These are phyloP conservation scores for Chaitophorus viminalis DNA, from an alignment of 2,888 invertebrate genomes.

Conservation along the genomic window DNA sequence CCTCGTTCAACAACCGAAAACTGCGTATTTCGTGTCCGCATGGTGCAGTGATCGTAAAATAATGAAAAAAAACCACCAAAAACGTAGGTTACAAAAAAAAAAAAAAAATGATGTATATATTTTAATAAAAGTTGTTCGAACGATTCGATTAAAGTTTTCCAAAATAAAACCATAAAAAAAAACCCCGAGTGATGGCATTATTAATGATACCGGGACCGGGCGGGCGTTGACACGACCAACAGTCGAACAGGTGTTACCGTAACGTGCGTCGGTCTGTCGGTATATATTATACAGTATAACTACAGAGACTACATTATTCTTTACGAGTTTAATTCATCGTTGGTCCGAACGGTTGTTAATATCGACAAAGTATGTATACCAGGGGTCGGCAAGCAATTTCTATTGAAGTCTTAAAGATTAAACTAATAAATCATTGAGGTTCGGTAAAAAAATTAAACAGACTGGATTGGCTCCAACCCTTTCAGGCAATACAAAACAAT, in stretches of 20 bases:
- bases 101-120: background rate
- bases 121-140: slow-evolving; percentile 15
- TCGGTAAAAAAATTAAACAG: too few relatives aligned
- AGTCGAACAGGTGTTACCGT: slow-evolving; percentile 1
- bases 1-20: too few relatives aligned
- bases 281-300: too few relatives aligned
- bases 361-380: background rate
- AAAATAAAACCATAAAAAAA: background rate
- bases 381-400: too few relatives aligned
- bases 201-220: background rate
- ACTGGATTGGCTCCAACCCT: too few relatives aligned
- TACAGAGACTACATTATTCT: background rate
- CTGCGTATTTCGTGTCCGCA: background rate
- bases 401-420: too few relatives aligned
- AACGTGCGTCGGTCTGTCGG: background rate
- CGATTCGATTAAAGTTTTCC: background rate
- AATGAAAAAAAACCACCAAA: background rate
- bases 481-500: too few relatives aligned
- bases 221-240: background rate
- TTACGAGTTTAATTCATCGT: background rate
- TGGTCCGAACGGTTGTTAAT: background rate
- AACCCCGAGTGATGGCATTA: background rate
- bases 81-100: background rate
- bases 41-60: background rate
- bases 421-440: too few relatives aligned